Conservation (phyloP, 2,113 vertebrate species). For the Chloebia gouldiae region DNA sequence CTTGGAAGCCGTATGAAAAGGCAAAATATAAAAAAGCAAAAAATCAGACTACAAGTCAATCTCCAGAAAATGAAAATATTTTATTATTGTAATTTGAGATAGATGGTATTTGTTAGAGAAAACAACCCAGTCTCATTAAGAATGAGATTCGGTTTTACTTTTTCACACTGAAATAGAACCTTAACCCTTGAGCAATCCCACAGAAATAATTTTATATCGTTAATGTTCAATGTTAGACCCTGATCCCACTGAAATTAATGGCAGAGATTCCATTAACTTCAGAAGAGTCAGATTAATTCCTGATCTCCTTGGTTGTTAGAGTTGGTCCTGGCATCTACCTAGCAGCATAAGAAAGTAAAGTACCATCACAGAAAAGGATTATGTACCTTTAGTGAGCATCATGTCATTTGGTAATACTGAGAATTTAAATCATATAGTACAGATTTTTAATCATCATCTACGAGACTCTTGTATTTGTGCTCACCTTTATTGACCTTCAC, state of each 20-base stretch:
- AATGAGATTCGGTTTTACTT: not conserved
- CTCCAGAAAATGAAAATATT: not conserved
- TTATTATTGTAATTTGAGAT: not conserved
- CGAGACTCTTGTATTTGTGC: not conserved
- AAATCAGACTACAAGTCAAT: not conserved
- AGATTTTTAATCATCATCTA: not conserved
- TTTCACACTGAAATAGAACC: not conserved
- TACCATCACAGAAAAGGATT: not conserved
- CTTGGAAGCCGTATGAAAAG: not conserved
- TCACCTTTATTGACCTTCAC: not conserved
- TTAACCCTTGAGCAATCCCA: not conserved
- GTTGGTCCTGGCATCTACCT: not conserved
- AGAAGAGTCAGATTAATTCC: not conserved
- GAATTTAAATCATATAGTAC: not conserved
- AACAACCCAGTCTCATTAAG: not conserved
- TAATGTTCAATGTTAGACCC: not conserved
- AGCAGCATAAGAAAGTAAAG: not conserved
- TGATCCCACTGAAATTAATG: not conserved
- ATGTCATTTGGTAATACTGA: not conserved
- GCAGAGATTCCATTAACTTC: not conserved
- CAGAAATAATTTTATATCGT: not conserved
- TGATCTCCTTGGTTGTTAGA: not conserved
- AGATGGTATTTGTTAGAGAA: not conserved
- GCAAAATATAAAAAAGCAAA: not conserved
- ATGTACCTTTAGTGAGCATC: not conserved